Percentiles rank a stretch among this genome's conserved stretches.
phyloP scores from a whole-genome alignment of 2,888 invertebrate genomes.

The Sceliomorpha sp. region DNA sequence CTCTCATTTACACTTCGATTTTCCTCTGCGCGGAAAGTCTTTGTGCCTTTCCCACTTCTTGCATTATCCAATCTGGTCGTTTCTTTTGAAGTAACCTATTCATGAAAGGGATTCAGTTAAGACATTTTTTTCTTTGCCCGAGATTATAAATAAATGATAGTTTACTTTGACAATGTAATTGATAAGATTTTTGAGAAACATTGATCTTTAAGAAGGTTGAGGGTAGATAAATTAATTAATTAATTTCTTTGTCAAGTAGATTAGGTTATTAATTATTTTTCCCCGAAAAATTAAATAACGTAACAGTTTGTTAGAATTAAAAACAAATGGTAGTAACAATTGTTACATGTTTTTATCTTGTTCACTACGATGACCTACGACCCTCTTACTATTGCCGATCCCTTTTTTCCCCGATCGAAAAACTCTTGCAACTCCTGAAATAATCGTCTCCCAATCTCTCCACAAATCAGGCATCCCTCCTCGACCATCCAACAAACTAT shows the following conservation, averaged over 20 bases:
- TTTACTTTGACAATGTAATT: too few relatives aligned
- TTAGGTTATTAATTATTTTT: too few relatives aligned
- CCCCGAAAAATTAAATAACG: too few relatives aligned
- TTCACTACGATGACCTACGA: background rate
- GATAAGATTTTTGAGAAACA: too few relatives aligned
- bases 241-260: too few relatives aligned
- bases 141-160: too few relatives aligned
- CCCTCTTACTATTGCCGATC: background rate
- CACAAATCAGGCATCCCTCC: background rate
- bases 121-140: background rate
- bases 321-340: too few relatives aligned
- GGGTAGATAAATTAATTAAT: too few relatives aligned
- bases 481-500: constrained; percentile 7
- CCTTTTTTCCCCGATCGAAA: background rate
- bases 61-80: constrained; percentile 11
- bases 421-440: background rate
- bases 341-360: too few relatives aligned
- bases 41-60: constrained; percentile 2
- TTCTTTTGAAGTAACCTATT: background rate
- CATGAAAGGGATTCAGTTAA: background rate
- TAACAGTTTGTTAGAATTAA: too few relatives aligned
- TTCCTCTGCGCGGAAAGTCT: constrained; percentile 10
- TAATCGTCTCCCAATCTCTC: background rate
- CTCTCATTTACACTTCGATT: constrained; percentile 42
- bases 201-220: too few relatives aligned